Evolutionary conservation across 2,113 vertebrate species (phyloP), one percentile per base, ranked within the genome.

Genomic region (Orycteropus afer): DNA sequence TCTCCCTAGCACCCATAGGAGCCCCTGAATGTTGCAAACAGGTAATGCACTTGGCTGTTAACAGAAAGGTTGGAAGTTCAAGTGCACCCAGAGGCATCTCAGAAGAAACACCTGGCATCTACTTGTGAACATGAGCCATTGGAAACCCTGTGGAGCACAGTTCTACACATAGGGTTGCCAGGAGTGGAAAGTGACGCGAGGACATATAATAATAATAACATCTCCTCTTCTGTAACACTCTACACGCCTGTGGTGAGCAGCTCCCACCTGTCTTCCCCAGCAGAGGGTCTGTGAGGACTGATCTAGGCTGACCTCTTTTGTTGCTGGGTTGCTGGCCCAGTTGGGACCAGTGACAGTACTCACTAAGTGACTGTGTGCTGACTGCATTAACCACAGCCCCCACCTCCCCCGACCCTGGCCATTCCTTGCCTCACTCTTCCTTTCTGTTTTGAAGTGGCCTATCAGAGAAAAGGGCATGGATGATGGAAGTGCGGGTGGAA

Each of bases 381-480:
- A 2, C n/a, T 34, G n/a, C 57, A 55, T 25, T n/a, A 84, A 13
- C 22, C 49, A 22, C 22, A 12, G 67, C 5, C 40, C 74, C 37
- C 40, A n/a, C n/a, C n/a, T n/a, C 6, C 17, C 17, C 59, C 10
- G 10, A 18, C 27, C 25, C 47, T 40, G 51, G 53, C 29, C 15
- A 1, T 51, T 25, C 69, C 20, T 22, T 42, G 49, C 45, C 42
- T 69, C 61, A 3, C 47, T 69, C 53, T 57, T 40, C 2, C 8
- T 53, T 47, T n/a, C 65, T 53, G 42, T 53, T 85, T 86, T 78
- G 20, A 45, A 85, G 67, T 45, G 57, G 61, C 96, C 94, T 95
- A 83, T 86, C 34, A 45, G 88, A 86, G 69, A 59, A 97, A 97
- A 97, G 96, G 96, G 78, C 94, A 96, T 0, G 4, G 89, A 95